Evolutionary conservation across 2,113 vertebrate species (phyloP), one percentile per base, ranked within the genome.

Genomic region (Pycnonotus jocosus): DNA sequence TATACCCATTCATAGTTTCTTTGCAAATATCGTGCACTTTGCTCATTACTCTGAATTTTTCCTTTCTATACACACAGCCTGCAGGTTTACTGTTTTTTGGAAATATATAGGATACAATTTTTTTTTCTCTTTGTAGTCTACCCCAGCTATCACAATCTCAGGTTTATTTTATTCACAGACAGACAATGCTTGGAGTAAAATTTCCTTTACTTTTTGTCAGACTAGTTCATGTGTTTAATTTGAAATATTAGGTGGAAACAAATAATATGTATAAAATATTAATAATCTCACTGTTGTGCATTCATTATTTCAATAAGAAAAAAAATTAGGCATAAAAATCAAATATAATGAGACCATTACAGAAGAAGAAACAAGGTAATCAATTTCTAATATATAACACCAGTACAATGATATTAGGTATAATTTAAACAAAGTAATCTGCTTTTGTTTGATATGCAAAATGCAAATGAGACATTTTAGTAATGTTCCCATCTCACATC

Each of bases 401-500:
- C n/a, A 88, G 76, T 90, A 81, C 85, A 94, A 91, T 91, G 76
- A 90, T 96, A 96, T 96, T 93, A 96, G 70, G 90, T 95, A 73
- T 97, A 97, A 97, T 96, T 98, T 97, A 96, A 97, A 94, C 87
- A 93, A 95, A 94, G 56, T 72, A 92, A 89, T 96, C 68, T 87
- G n/a, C 71, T 97, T 96, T 90, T 90, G 23, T 97, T 88, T 96
- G 95, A 85, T 95, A 16, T 68, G 90, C 89, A 97, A 97, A 97
- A 98, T 97, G 97, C 93, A 97, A 96, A 97, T 95, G 91, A 96
- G 95, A 96, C 95, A 97, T 97, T 98, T 97, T 91, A 69, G 45
- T 86, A 86, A 62, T 66, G 44, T 76, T 95, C 57, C 27, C 66
- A 50, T 93, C 91, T 95, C 91, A 93, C 82, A 93, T 86, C 50